These are phyloP conservation scores for Mamestra brassicae DNA, from an alignment of 2,888 invertebrate genomes.

Conservation along the genomic window DNA sequence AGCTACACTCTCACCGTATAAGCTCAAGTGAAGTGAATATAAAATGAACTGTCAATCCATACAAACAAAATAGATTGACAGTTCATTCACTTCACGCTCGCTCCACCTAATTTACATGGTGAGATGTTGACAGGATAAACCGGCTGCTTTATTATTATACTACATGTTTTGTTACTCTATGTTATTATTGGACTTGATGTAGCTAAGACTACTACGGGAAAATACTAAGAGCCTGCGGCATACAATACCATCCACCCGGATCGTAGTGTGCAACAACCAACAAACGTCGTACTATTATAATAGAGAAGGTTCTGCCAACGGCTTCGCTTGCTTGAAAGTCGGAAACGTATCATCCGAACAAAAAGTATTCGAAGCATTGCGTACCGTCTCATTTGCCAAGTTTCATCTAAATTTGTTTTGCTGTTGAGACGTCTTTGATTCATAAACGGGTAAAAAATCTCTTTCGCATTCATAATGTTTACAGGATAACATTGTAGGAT, in stretches of 20 bases:
- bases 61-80: no score
- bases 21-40: no score
- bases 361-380: neutral
- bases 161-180: neutral
- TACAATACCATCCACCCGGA: neutral
- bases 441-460: no score
- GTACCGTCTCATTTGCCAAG: neutral
- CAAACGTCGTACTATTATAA: neutral
- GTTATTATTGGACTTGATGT: neutral
- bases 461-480: no score
- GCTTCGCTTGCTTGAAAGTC: neutral
- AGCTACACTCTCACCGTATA: no score
- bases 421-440: neutral
- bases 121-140: no score
- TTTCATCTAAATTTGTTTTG: neutral
- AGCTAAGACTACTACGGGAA: neutral
- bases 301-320: neutral
- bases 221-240: neutral
- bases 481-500: no score
- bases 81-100: no score
- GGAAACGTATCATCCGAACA: neutral
- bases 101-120: no score
- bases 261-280: slow-evolving; percentile 1
- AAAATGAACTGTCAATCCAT: no score
- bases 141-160: slow-evolving; percentile 1